Conservation (phyloP, 2,797 vertebrate species). For the Lycodopsis pacificus region DNA sequence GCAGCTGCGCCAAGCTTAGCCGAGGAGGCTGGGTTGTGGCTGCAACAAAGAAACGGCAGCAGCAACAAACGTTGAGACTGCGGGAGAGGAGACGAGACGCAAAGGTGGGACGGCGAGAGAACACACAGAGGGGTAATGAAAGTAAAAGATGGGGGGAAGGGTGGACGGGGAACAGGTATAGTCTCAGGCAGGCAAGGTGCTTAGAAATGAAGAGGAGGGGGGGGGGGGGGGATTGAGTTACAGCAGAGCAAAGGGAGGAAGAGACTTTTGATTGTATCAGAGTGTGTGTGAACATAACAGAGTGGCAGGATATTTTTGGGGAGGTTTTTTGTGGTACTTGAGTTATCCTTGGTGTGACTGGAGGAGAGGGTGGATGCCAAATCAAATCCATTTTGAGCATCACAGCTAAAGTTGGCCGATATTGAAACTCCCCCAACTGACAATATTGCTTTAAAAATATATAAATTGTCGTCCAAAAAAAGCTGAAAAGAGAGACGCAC, state of each 20-base stretch:
- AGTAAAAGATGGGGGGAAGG: slow-evolving; percentile 22
- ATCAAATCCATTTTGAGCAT: slow-evolving; percentile 49
- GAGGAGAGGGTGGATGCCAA: slow-evolving; percentile 34
- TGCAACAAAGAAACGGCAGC: slow-evolving; percentile 21
- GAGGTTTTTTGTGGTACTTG: slow-evolving; percentile 60
- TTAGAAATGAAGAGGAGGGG: slow-evolving; percentile 26
- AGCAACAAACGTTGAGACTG: slow-evolving; percentile 33
- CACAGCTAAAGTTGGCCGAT: neutral
- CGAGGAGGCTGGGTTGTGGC: slow-evolving; percentile 53
- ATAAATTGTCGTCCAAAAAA: neutral
- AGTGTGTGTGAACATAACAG: slow-evolving; percentile 48
- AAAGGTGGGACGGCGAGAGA: slow-evolving; percentile 48
- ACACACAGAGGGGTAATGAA: slow-evolving; percentile 28
- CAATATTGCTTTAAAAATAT: neutral
- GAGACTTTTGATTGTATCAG: slow-evolving; percentile 36
- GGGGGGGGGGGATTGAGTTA: neutral
- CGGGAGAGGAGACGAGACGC: slow-evolving; percentile 40
- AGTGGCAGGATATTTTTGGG: slow-evolving; percentile 58
- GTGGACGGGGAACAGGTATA: neutral
- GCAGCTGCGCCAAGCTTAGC: slow-evolving; percentile 62
- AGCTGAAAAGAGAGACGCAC: neutral
- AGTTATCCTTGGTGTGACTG: slow-evolving; percentile 56
- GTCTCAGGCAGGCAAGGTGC: slow-evolving; percentile 13
- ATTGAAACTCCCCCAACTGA: neutral
- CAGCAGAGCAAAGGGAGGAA: slow-evolving; percentile 19